Evolutionary conservation across 1,140 invertebrate species (phyloP), one percentile per base, ranked within the genome.

Genomic region (Anastrepha ludens): DNA sequence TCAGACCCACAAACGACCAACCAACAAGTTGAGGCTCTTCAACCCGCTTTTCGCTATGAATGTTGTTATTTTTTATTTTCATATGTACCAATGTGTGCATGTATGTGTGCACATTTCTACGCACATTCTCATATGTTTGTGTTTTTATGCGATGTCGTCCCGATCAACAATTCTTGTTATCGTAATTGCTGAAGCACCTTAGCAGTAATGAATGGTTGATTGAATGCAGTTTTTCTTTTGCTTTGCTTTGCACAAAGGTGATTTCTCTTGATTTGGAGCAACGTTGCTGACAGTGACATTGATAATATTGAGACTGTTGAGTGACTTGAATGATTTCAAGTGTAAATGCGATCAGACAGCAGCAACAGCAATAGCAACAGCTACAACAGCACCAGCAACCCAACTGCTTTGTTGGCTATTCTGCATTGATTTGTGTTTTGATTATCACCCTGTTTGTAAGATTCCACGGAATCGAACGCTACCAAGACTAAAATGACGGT

Each of bases 231-330:
- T 74, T 74, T 74, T 74, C 60, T 15, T 58, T 81, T 74, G 44
- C 47, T 74, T 17, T 15, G 39, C 6, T 74, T 39, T 29, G 20
- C 9, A 20, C 44, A 81, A 81, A 81, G 74, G 50, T 81, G 74
- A 81, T 81, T 55, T 81, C 74, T 58, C 39, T 81, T 81, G 74
- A 81, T 81, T 81, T 81, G 74, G 74, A 58, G 74, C 47, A 81
- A 81, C 47, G 91, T 91, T 92, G 90, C 91, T 92, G 91, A 92
- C 92, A 92, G 91, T 92, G 91, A 92, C 91, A 92, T 92, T 91
- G 91, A 91, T 90, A 90, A 90, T 91, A 90, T 91, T 89, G 90
- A 90, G 88, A 90, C 90, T 88, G 74, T 89, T 90, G 91, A 92
- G 90, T 91, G 91, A 91, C 91, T 92, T 89, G 85, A 91, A 89